Evolutionary conservation across 2,888 invertebrate genomes (phyloP).

Genomic region (Nasonovia ribisnigri): DNA sequence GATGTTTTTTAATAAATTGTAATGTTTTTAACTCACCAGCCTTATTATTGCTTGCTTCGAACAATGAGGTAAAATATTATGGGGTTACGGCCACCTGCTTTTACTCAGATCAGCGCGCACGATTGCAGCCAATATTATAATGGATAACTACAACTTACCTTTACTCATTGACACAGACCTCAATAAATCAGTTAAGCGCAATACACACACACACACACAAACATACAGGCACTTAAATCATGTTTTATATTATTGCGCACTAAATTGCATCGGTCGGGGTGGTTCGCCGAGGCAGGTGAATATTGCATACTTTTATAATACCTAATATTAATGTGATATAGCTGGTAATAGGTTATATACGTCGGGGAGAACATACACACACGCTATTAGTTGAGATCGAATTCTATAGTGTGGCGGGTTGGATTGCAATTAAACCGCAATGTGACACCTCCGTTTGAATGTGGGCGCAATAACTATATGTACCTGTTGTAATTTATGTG

Average conservation of each 20-base stretch:
- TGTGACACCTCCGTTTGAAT: slow-evolving; percentile 11
- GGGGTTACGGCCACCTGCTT: not conserved
- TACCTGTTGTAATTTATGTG: slow-evolving; percentile 10
- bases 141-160: not conserved
- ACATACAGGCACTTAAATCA: not conserved
- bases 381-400: not conserved
- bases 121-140: not conserved
- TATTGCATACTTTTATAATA: not conserved
- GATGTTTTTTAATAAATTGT: not conserved
- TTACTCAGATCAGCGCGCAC: not conserved
- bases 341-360: no score
- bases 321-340: not conserved
- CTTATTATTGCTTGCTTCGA: not conserved
- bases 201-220: not conserved
- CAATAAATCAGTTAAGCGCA: not conserved
- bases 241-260: not conserved
- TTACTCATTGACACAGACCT: not conserved
- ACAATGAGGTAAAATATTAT: not conserved
- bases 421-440: not conserved
- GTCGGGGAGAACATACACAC: not conserved
- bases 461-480: not conserved
- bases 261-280: slow-evolving; percentile 4
- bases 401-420: not conserved
- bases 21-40: no score
- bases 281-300: not conserved